phyloP scores from a whole-genome alignment of 2,113 vertebrate genomes.

The Sturnus vulgaris region DNA sequence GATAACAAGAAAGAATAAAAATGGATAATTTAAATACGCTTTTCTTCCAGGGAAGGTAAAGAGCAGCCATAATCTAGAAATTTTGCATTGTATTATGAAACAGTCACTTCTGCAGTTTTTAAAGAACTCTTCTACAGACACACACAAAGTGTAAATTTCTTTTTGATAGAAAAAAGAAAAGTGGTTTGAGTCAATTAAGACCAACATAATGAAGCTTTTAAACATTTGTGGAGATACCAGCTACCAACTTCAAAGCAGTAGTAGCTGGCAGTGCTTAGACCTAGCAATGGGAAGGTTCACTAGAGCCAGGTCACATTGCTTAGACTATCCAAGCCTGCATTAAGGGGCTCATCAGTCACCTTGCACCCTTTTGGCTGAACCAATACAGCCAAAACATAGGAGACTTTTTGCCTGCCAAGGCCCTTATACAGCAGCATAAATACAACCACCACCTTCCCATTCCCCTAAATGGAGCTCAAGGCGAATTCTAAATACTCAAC shows the following conservation, averaged over 20 bases:
- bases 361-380: not conserved
- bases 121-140: not conserved
- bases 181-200: not conserved
- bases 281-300: rapidly evolving
- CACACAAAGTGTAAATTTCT: not conserved
- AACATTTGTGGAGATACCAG: not conserved
- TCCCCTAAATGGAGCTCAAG: not conserved
- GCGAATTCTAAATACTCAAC: not conserved
- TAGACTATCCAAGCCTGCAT: not conserved
- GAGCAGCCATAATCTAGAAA: not conserved
- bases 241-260: not conserved
- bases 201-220: not conserved
- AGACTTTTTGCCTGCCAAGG: not conserved
- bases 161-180: not conserved
- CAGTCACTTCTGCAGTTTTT: not conserved
- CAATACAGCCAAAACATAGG: not conserved
- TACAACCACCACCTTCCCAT: not conserved
- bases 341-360: not conserved
- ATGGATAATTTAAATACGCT: not conserved
- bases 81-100: not conserved
- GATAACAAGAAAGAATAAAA: not conserved
- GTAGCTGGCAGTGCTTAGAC: not conserved
- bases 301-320: not conserved
- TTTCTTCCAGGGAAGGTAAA: not conserved
- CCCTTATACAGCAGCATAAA: not conserved